Base-by-base conservation (phyloP, 2,113 vertebrate species). In the Rhea americana region DNA sequence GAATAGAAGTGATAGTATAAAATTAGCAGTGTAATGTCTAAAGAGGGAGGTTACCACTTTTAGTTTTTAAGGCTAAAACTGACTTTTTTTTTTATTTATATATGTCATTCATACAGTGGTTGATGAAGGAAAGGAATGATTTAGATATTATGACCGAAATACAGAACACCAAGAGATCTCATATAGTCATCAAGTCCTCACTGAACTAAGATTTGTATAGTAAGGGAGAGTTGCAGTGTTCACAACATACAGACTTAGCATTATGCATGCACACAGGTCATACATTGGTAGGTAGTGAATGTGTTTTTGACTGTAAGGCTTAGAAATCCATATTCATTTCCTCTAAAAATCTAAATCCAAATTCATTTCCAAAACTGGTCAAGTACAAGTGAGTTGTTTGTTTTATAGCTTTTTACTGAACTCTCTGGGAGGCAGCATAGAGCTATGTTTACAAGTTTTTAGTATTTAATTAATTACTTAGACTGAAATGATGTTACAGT, bases 361-460 rank as follows among this genome's bases (percentile, higher is more conserved):
- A 82, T 68, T 18, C 17, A 53, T 68, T 74, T 88, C 13, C 13
- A 56, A 56, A 56, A 56, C 51, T 78, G 48, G 3, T 78, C 30
- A 50, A 90, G 41, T 90, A 45, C 10, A 30, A 55, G 10, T 56
- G 35, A 51, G 75, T 5, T 68, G 11, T 43, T 91, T 94, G 53
- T 51, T 63, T 48, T 66, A 91, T 80, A 87, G 25, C 53, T 89
- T 95, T 71, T 74, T 62, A 22, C 26, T 50, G 68, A 55, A 92
- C 35, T 95, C 97, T 95, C 89, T 93, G 93, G 95, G 95, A 94
- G 92, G 96, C 93, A 97, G 94, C 86, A 91, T 93, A 97, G 94
- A 93, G 91, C 89, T 89, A 21, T 11, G n/a, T 77, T 95, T 67
- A 35, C 28, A 81, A n/a, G 3, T n/a, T 79, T 91, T 56, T 62